A percentile compares a stretch with the other conserved stretches of the same genome.
Evolutionary conservation across 2,113 vertebrate species (phyloP).

Genomic region (Solea solea): DNA sequence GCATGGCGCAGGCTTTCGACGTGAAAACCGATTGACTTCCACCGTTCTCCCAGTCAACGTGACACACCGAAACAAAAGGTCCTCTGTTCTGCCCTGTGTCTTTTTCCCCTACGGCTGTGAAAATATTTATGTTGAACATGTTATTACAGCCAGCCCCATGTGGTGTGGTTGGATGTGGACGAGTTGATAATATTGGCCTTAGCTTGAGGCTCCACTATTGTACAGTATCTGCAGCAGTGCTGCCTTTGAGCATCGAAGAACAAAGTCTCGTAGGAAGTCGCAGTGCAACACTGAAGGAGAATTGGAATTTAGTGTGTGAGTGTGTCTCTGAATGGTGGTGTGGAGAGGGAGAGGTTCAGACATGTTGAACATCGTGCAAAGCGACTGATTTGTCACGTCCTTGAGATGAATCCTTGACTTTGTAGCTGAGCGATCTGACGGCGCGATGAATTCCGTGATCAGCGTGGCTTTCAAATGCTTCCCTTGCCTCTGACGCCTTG

Average conservation of each 20-base stretch:
- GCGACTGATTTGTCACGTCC: conserved; percentile 1
- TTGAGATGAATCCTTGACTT: background rate
- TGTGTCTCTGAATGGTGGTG: background rate
- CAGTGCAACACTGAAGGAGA: background rate
- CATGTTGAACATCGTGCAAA: background rate
- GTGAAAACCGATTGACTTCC: conserved; percentile 54
- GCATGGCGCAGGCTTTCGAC: conserved; percentile 6
- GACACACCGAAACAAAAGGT: conserved; percentile 25
- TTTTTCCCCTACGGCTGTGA: conserved; percentile 20
- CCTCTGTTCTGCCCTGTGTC: conserved; percentile 17
- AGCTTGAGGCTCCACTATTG: conserved; percentile 12
- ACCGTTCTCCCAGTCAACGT: conserved; percentile 36
- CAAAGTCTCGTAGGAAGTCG: conserved; percentile 30
- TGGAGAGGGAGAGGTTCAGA: conserved; percentile 2
- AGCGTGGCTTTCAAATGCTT: conserved; percentile 2
- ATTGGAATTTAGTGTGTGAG: background rate
- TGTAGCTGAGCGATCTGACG: conserved; percentile 1
- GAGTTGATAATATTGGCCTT: conserved; percentile 19
- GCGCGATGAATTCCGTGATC: conserved; percentile 6
- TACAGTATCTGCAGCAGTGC: background rate
- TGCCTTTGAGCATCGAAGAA: conserved; percentile 36
- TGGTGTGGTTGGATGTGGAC: conserved; percentile 3
- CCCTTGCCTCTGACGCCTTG: background rate
- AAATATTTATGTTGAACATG: conserved; percentile 40
- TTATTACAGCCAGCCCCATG: conserved; percentile 35